Evolutionary conservation across 1,140 invertebrate species (phyloP), one percentile per base, ranked within the genome.

Genomic region (Heterodera carotae): DNA sequence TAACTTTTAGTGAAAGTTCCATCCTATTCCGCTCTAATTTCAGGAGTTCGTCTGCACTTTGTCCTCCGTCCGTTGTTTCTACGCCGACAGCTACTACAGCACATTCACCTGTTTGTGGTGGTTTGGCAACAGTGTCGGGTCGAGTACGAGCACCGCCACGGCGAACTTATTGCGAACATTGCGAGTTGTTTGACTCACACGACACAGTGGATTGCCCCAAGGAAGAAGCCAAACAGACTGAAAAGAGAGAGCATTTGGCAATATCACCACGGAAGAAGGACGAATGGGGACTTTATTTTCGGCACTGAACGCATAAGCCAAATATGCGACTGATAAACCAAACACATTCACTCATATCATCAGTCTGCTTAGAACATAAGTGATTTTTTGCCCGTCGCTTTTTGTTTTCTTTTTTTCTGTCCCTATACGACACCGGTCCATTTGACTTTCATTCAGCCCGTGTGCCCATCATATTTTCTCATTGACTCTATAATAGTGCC

Each of bases 121-220:
- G 29, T 36, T 25, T 71, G 48, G 29, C 69, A 5, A 71, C 69
- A 2, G 29, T 59, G 6, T 27, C 69, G 59, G 59, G 69, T 43
- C 59, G 48, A 71, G 22, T 29, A 7, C 48, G 59, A 2, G 39
- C 39, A 8, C 31, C 48, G 22, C 10, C 27, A 34, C 4, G 93
- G 33, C 91, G 96, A 62, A 89, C 95, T 81, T 98, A 94, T 89
- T 98, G 96, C 90, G 96, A 98, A 90, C 97, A 97, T 83, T 98
- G 96, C 89, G 96, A 98, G 89, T 90, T 92, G 86, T 98, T 98
- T 90, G 96, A 98, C 90, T 89, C 92, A 74, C 96, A 98, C 86
- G 95, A 98, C 87, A 98, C 96, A 0, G 94, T 97, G 88, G 96
- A 98, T 88, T 98, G 96, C 89, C 95, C 95, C 25, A 90, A 91